Percentiles rank a stretch among this genome's conserved stretches.
Evolutionary conservation across 2,113 vertebrate species (phyloP).

Genomic region (Pelvicachromis taeniatus): DNA sequence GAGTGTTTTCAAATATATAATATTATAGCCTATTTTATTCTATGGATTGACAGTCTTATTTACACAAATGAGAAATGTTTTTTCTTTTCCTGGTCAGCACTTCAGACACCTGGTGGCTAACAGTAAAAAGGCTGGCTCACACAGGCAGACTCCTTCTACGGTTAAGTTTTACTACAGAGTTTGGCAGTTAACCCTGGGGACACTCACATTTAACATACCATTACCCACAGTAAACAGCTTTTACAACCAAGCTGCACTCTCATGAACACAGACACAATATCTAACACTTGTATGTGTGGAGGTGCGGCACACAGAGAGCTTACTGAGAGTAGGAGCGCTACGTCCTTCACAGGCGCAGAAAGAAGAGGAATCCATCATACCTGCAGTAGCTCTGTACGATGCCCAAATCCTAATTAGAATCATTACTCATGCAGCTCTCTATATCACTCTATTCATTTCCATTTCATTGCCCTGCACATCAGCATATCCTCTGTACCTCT

Average conservation of each 20-base stretch:
- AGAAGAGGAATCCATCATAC: slow-evolving; percentile 61
- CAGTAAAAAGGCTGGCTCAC: neutral
- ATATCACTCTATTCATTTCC: slow-evolving; percentile 47
- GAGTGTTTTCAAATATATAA: neutral
- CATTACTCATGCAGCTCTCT: slow-evolving; percentile 66
- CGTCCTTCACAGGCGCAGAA: slow-evolving; percentile 50
- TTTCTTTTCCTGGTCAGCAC: neutral
- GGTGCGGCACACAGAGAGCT: neutral
- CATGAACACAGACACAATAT: neutral
- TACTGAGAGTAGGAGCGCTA: neutral
- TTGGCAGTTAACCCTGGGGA: slow-evolving; percentile 37
- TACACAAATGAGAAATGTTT: neutral
- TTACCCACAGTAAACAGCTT: slow-evolving; percentile 54
- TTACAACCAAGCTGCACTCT: slow-evolving; percentile 24
- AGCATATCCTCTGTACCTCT: neutral
- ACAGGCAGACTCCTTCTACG: neutral
- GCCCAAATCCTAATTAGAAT: slow-evolving; percentile 65
- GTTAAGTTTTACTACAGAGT: slow-evolving; percentile 33
- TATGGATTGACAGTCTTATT: neutral
- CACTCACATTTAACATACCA: slow-evolving; percentile 54
- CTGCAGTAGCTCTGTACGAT: slow-evolving; percentile 26
- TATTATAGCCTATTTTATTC: neutral
- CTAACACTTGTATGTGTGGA: neutral
- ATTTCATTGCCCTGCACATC: slow-evolving; percentile 14
- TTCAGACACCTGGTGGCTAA: neutral